A percentile compares a stretch with the other conserved stretches of the same genome.
phyloP scores from a whole-genome alignment of 1,140 invertebrate species.

The Sarcophaga bullata region DNA sequence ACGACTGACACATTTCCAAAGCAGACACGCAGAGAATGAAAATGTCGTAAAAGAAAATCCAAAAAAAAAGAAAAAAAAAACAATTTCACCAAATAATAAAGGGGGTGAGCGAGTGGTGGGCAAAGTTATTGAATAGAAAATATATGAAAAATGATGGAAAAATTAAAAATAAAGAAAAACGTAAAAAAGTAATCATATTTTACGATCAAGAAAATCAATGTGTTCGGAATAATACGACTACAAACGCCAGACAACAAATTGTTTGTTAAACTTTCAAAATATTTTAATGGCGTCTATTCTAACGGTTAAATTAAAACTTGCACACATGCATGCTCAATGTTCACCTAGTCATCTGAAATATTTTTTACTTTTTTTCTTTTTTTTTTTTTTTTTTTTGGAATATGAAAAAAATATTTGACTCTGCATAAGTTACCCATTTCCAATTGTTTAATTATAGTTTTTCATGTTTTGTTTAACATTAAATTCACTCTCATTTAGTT shows the following conservation, averaged over 20 bases:
- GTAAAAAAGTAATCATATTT: not conserved
- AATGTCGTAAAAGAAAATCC: not conserved
- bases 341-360: not conserved
- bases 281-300: slow-evolving; percentile 16
- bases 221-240: not conserved
- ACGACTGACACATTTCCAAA: not conserved
- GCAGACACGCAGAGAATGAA: not conserved
- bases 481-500: too few relatives aligned
- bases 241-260: not conserved
- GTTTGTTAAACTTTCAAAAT: not conserved
- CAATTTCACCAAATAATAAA: too few relatives aligned
- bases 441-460: not conserved
- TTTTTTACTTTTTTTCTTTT: too few relatives aligned
- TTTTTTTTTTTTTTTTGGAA: too few relatives aligned
- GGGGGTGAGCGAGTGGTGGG: not conserved
- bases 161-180: too few relatives aligned
- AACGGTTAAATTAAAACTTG: not conserved
- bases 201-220: not conserved
- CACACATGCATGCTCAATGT: not conserved
- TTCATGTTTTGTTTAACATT: too few relatives aligned
- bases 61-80: not conserved
- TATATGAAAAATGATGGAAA: not conserved
- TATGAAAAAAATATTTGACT: not conserved
- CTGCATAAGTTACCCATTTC: not conserved
- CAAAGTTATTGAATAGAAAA: not conserved